Evolutionary conservation across 2,888 invertebrate species (phyloP), one percentile per base, ranked within the genome.

Genomic region (Microctonus aethiopoides): DNA sequence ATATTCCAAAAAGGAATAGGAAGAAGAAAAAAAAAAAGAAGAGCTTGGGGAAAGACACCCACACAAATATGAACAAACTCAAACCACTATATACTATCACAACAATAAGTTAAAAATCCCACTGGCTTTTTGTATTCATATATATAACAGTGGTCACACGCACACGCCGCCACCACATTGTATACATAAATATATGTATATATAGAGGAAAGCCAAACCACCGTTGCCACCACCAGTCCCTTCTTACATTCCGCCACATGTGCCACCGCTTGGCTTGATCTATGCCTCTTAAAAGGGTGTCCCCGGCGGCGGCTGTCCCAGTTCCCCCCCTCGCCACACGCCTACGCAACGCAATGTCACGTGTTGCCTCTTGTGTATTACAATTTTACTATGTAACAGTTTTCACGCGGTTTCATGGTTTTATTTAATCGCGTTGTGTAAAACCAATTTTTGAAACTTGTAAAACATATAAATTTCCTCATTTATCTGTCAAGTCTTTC

Each of bases 301-400:
- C 73, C 46, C 46, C n/a, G 9, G 46, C 46, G 46, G 16, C 46
- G 3, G 4, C 29, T 29, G 29, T 3, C 29, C 29, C 3, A 16
- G 46, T 5, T 16, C 46, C 46, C 46, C 46, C n/a, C n/a, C n/a
- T n/a, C n/a, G 46, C 46, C 46, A 7, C 46, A 46, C 16, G 6
- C 46, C n/a, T 46, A 46, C 46, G 6, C 46, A 32, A 39, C 26
- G 71, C 61, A 70, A 75, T 79, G 82, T 83, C 84, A 80, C 83
- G 81, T 80, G 82, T 80, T 80, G 61, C 61, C 77, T n/a, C n/a
- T n/a, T n/a, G n/a, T n/a, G 74, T 46, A 16, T 46, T 77, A 75
- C 77, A 78, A 77, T 82, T 79, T 77, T 76, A 78, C 78, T 77
- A 46, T 79, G 80, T 7, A 83, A 83, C n/a, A n/a, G n/a, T n/a